Evolutionary conservation across 35 echinoderm and acorn worm genomes (phyloP), one percentile per base, ranked within the genome.

Genomic region (Patiria miniata): DNA sequence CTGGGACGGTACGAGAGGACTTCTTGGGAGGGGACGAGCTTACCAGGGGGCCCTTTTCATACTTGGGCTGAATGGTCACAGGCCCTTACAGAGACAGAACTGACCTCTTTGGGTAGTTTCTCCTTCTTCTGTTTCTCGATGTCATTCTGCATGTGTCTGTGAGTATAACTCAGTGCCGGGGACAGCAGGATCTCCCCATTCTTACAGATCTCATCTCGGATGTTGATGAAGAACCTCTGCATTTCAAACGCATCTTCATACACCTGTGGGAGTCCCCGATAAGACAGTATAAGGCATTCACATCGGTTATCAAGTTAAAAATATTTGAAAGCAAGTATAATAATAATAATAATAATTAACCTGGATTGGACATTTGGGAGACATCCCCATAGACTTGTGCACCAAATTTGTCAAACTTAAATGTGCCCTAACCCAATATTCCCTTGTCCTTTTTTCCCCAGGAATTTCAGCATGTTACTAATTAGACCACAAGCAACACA

Each of bases 201-300:
- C 90, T 99, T 99, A 53, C 96, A 99, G 58, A 99, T 99, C 37
- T 99, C 96, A 85, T 99, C 96, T 52, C 96, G 86, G 21, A 99
- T 99, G 29, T 87, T 91, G 90, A 99, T 99, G 84, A 99, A 94
- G 80, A 99, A 99, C 53, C 94, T 91, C 55, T 99, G 96, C 77
- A 99, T 84, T 54, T 99, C 96, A 23, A 99, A 28, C 0, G 93
- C 90, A 92, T 99, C 96, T 85, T 99, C 96, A 92, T 95, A 99
- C 18, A 99, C 93, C 96, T 99, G 28, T 23, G 18, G 39, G 30
- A 18, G 22, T 80, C 29, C 37, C 8, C 15, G 29, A 57, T 57
- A 34, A 50, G 52, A 83, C 2, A 17, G 12, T 37, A 36, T n/a
- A 7, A 80, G 19, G 52, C 81, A 81, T 52, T 81, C 19, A 1